A percentile compares a stretch with the other conserved stretches of the same genome.
Evolutionary conservation across 1,140 invertebrate genomes (phyloP).

Genomic region (Goniozus legneri): DNA sequence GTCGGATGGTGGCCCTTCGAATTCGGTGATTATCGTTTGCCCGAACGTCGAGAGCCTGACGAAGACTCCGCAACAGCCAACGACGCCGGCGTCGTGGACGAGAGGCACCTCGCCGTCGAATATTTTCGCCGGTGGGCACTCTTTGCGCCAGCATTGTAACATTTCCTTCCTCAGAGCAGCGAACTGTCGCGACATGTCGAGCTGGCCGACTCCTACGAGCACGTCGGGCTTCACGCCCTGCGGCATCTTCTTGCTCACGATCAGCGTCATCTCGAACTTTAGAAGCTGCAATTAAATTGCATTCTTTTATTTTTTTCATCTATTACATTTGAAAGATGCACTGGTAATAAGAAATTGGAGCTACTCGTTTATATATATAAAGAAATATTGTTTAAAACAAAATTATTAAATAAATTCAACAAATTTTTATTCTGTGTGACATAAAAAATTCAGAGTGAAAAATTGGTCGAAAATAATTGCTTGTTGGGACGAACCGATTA

Average conservation of each 20-base stretch:
- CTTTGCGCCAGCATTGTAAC: conserved; percentile 27
- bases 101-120: conserved; percentile 38
- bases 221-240: conserved; percentile 31
- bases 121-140: conserved; percentile 25
- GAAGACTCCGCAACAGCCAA: conserved; percentile 27
- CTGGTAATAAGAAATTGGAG: no score
- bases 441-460: no score
- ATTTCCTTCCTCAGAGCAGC: conserved; percentile 35
- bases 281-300: no score
- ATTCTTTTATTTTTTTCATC: no score
- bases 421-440: no score
- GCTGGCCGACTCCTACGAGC: conserved; percentile 26
- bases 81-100: conserved; percentile 10
- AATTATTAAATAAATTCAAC: no score
- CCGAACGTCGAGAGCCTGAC: conserved; percentile 38
- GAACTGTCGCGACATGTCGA: conserved; percentile 43
- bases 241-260: conserved; percentile 36
- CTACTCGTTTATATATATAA: no score
- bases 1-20: conserved; percentile 20
- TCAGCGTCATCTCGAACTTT: conserved; percentile 31
- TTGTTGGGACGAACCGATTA: no score
- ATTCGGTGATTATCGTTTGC: conserved; percentile 39
- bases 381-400: no score
- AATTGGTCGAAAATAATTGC: no score
- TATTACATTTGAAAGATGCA: no score